A percentile compares a stretch with the other conserved stretches of the same genome.
Evolutionary conservation across 2,113 vertebrate species (phyloP).

Genomic region (Perca fluviatilis): DNA sequence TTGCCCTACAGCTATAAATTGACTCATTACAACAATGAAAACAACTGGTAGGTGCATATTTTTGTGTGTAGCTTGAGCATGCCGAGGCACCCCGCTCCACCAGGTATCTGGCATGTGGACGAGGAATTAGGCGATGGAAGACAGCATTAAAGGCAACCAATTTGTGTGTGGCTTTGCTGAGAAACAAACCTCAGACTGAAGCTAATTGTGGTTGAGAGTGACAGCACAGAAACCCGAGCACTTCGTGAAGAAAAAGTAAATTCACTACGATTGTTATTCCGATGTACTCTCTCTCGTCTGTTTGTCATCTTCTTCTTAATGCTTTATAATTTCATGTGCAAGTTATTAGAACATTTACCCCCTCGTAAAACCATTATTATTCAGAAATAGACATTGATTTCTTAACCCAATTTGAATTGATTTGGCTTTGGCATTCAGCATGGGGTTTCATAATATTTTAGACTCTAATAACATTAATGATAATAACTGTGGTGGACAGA

Average conservation of each 20-base stretch:
- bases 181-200: slow-evolving; percentile 2
- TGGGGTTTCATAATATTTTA: slow-evolving; percentile 5
- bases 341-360: not conserved
- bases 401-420: slow-evolving; percentile 21
- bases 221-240: not conserved
- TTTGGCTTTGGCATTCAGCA: not conserved
- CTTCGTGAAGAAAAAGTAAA: not conserved
- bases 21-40: slow-evolving; percentile 35
- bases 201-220: not conserved
- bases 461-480: not conserved
- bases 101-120: slow-evolving; percentile 33
- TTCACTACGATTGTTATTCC: too few relatives aligned
- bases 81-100: not conserved
- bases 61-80: slow-evolving; percentile 13
- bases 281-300: not conserved
- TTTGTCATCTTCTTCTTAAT: not conserved
- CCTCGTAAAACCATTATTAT: not conserved
- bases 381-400: slow-evolving; percentile 8
- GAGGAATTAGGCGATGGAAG: slow-evolving; percentile 20
- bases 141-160: not conserved
- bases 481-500: not conserved
- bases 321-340: not conserved
- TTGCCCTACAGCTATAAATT: slow-evolving; percentile 28
- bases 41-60: slow-evolving; percentile 3
- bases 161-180: slow-evolving; percentile 23